Conservation (phyloP, 2,797 vertebrate genomes). For the Gobionotothen gibberifrons region DNA sequence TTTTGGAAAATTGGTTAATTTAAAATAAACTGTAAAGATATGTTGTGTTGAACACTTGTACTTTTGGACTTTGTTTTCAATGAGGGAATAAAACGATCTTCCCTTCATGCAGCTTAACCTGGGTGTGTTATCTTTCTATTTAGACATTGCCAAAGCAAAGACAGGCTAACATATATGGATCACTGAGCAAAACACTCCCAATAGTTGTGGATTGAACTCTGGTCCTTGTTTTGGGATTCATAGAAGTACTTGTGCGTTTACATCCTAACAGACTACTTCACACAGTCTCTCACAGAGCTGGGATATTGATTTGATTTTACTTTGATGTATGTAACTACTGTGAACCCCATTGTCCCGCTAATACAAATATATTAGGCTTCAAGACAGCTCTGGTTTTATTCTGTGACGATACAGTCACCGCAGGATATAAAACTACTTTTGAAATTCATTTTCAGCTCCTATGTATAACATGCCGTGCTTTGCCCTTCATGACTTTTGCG, state of each 20-base stretch:
- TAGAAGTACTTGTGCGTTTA: slow-evolving; percentile 27
- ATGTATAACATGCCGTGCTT: background rate
- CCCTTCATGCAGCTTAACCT: slow-evolving; percentile 16
- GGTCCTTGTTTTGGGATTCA: slow-evolving; percentile 40
- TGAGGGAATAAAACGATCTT: background rate
- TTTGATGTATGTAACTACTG: slow-evolving; percentile 67
- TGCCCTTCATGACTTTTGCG: slow-evolving; percentile 8
- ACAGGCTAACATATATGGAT: slow-evolving; percentile 56
- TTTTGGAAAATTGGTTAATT: background rate
- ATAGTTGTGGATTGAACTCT: slow-evolving; percentile 41
- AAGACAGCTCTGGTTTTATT: slow-evolving; percentile 10
- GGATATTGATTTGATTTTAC: slow-evolving; percentile 66
- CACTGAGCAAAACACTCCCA: slow-evolving; percentile 26
- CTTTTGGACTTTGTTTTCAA: background rate
- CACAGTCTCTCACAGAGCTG: slow-evolving; percentile 31
- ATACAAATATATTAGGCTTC: slow-evolving; percentile 3
- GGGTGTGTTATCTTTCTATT: slow-evolving; percentile 42
- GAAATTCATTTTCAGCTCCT: slow-evolving; percentile 1
- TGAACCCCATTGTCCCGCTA: slow-evolving; percentile 7
- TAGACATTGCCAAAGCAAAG: slow-evolving; percentile 34
- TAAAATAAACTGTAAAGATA: background rate
- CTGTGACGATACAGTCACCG: background rate
- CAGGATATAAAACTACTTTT: slow-evolving; percentile 13
- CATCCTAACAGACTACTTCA: slow-evolving; percentile 41
- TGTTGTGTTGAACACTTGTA: background rate